Conservation (phyloP, 2,888 invertebrate species). For the Calameuta idolon region DNA sequence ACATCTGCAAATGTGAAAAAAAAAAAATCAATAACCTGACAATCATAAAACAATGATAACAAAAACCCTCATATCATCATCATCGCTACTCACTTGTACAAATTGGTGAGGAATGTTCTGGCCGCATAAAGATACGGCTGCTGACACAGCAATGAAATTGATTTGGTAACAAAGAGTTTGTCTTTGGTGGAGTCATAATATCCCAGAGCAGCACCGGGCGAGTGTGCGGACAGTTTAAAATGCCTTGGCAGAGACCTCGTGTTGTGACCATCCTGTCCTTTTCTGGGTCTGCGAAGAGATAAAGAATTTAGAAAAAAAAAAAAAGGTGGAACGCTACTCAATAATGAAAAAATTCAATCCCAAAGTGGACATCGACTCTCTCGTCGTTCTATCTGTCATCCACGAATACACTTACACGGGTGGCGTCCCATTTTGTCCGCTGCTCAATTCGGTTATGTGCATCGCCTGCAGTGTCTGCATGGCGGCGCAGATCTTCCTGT, state of each 20-base stretch:
- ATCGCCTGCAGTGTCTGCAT: conserved; percentile 96
- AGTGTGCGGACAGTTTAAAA: conserved; percentile 85
- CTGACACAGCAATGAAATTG: conserved; percentile 92
- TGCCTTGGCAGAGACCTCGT: conserved; percentile 90
- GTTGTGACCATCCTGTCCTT: conserved; percentile 73
- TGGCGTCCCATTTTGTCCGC: conserved; percentile 73
- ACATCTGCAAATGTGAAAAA: conserved; percentile 71
- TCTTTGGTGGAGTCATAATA: conserved; percentile 96
- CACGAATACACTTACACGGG: conserved; percentile 52
- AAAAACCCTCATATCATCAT: not conserved
- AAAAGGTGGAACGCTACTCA: not conserved
- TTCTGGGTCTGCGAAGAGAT: conserved; percentile 51
- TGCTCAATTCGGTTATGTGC: conserved; percentile 90
- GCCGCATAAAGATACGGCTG: conserved; percentile 91
- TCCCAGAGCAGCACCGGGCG: conserved; percentile 81
- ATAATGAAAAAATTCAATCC: not conserved
- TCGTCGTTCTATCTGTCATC: not conserved
- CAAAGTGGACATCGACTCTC: not conserved
- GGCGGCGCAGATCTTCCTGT: conserved; percentile 91
- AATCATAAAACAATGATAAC: conserved; percentile 9
- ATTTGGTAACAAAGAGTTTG: conserved; percentile 94
- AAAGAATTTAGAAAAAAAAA: conserved; percentile 13
- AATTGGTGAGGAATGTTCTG: conserved; percentile 86
- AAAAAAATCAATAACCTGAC: conserved; percentile 4
- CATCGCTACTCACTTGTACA: conserved; percentile 77